Base-by-base conservation (phyloP, 2,113 vertebrate species). In the Heterocephalus glaber region DNA sequence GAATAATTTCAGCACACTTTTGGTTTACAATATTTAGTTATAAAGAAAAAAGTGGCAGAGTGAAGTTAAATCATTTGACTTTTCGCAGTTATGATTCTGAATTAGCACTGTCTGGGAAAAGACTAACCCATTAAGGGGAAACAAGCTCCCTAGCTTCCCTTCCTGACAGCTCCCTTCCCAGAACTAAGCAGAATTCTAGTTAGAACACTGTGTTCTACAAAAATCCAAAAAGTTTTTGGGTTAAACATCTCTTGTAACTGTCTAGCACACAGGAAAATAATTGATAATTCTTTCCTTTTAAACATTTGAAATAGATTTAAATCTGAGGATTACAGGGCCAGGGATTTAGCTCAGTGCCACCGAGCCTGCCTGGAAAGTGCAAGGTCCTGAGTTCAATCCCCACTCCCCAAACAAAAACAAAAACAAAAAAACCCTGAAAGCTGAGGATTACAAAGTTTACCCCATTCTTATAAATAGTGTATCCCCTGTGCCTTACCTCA, bases 1-100 rank as follows among this genome's bases (percentile, higher is more conserved):
- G n/a, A 96, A 68, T 87, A 86, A 97, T 86, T 90, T 79, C 41
- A 54, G 47, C 72, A 85, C 70, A 88, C 81, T 76, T 96, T 88
- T 85, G 26, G 74, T 88, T 65, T 61, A 81, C 35, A 30, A 11
- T 80, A 66, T 80, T 82, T 86, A 38, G n/a, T 58, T 87, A 54
- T 86, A n/a, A 60, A 81, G 26, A n/a, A 16, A 66, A 41, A 14
- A 44, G 4, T 77, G 54, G 26, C 19, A 38, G 86, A 28, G 19
- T 86, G 7, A 88, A 95, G 47, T 92, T 84, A 86, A 94, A 81
- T 87, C 52, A 49, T 28, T 82, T 68, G 72, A 89, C 68, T 90
- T 94, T 13, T 68, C 66, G 68, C 79, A 54, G 60, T 66, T 85
- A 74, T 72, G 20, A 80, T 76, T 93, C 41, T 54, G 35, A 83